Percentiles rank a stretch among this genome's conserved stretches.
These are phyloP conservation scores for Cossypha caffra DNA, from an alignment of 2,797 vertebrate species.

Conservation along the genomic window DNA sequence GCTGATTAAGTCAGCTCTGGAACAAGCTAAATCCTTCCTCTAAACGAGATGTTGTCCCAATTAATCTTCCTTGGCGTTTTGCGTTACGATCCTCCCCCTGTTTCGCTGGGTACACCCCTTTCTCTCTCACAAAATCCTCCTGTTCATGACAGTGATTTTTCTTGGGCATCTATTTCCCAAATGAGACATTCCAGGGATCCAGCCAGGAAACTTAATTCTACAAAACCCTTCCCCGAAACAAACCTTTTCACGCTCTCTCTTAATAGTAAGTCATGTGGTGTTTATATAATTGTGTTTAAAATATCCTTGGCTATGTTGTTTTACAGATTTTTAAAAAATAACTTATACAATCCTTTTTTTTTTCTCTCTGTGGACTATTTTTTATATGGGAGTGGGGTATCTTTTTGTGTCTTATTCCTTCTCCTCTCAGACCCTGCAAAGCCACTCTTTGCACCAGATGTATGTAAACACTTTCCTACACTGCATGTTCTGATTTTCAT, in stretches of 20 bases:
- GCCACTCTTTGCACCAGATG: constrained; percentile 48
- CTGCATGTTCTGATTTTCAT: constrained; percentile 61
- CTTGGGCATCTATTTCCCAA: constrained; percentile 13
- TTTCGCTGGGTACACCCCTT: neutral
- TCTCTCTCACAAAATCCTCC: neutral
- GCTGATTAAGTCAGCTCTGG: neutral
- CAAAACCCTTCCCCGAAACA: neutral
- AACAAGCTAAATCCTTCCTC: neutral
- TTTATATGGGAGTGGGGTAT: constrained; percentile 37
- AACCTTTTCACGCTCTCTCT: constrained; percentile 22
- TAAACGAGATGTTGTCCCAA: neutral
- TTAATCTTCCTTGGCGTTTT: neutral
- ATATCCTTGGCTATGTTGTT: constrained; percentile 61
- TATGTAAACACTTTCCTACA: constrained; percentile 60
- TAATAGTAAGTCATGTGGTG: constrained; percentile 16
- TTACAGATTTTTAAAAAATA: constrained; percentile 65
- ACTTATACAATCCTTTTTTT: constrained; percentile 67
- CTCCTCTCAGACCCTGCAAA: constrained; percentile 16
- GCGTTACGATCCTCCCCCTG: neutral
- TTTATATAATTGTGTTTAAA: constrained; percentile 67
- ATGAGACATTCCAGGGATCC: neutral
- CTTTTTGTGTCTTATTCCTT: constrained; percentile 39
- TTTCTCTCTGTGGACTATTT: constrained; percentile 53
- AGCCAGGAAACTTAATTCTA: neutral
- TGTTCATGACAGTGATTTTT: neutral